phyloP scores from a whole-genome alignment of 2,113 vertebrate genomes.

The Enhydra lutris region DNA sequence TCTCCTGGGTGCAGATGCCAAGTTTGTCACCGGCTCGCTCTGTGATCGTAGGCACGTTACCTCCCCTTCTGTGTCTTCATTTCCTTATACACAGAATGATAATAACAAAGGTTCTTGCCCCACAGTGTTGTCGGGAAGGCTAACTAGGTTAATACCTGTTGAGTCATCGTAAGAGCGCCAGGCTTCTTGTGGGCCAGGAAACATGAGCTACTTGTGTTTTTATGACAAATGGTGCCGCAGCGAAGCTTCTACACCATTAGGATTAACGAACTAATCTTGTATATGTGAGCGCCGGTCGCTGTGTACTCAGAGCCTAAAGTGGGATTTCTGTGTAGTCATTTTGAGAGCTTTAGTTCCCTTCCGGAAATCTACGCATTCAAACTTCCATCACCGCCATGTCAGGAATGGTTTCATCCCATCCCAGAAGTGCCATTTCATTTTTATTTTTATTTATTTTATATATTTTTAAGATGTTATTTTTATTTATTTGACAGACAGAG shows the following conservation, averaged over 20 bases:
- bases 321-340: background rate
- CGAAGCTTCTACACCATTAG: background rate
- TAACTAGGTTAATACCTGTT: background rate
- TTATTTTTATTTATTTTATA: too few species aligned
- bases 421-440: background rate
- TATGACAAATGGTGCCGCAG: background rate
- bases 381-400: accelerated
- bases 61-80: background rate
- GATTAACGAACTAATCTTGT: background rate
- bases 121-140: background rate
- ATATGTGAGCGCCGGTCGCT: background rate
- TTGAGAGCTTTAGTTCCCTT: background rate
- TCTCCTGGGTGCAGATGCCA: background rate
- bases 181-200: background rate
- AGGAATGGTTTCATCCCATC: background rate
- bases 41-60: background rate
- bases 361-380: background rate
- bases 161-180: background rate
- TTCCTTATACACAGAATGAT: background rate
- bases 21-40: background rate
- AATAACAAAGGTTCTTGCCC: background rate
- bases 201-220: background rate
- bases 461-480: too few species aligned
- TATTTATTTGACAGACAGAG: too few species aligned
- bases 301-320: background rate